Conservation (phyloP, 2,113 vertebrate genomes). For the Solea solea region DNA sequence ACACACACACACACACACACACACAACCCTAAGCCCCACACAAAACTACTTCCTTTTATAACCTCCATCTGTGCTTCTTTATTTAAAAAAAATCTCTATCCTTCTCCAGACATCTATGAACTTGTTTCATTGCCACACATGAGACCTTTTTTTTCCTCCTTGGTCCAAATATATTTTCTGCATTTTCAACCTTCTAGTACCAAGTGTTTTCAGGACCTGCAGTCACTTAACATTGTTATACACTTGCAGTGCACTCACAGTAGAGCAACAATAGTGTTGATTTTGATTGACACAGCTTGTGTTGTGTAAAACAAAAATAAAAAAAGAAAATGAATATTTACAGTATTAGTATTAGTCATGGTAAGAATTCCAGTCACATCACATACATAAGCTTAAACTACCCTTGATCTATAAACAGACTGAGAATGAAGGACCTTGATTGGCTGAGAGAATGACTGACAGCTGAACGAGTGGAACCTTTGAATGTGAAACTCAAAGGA, state of each 20-base stretch:
- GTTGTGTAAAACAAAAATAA: conserved; percentile 45
- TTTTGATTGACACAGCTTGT: conserved; percentile 76
- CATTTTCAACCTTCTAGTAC: conserved; percentile 47
- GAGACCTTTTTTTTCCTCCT: conserved; percentile 12
- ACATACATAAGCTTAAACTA: conserved; percentile 80
- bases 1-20: conserved; percentile 19
- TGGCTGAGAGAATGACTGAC: conserved; percentile 80
- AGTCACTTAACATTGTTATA: conserved; percentile 41
- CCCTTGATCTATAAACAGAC: conserved; percentile 83
- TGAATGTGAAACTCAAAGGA: conserved; percentile 83
- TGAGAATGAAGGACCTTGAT: conserved; percentile 76
- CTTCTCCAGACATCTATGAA: conserved; percentile 27
- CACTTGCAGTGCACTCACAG: conserved; percentile 25
- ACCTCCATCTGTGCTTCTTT: conserved; percentile 33
- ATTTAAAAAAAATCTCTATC: conserved; percentile 31
- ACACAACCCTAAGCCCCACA: background rate
- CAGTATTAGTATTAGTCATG: conserved; percentile 83
- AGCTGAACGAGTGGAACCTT: conserved; percentile 82
- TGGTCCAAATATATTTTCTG: conserved; percentile 34
- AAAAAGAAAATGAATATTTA: conserved; percentile 78
- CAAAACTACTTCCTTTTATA: conserved; percentile 36
- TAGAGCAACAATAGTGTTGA: conserved; percentile 52
- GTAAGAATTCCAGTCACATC: conserved; percentile 83
- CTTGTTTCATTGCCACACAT: conserved; percentile 32
- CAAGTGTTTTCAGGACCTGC: conserved; percentile 63